Percentiles rank a stretch among this genome's conserved stretches.
Evolutionary conservation across 2,797 vertebrate genomes (phyloP).

Genomic region (Caiman crocodilus): DNA sequence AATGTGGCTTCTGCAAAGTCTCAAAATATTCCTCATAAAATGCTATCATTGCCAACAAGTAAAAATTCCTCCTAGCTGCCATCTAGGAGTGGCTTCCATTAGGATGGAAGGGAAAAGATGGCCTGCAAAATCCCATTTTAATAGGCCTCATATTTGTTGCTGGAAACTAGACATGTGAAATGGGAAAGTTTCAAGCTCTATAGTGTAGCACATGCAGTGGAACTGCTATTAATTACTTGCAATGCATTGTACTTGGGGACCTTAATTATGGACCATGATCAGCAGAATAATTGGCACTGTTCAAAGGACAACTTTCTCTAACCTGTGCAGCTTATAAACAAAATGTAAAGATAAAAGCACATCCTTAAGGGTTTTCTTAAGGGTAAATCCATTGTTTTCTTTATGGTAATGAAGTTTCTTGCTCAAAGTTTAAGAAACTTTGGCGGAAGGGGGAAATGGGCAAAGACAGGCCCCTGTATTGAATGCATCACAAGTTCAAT

Average conservation of each 20-base stretch:
- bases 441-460: too few species aligned
- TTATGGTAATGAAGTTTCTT: too few species aligned
- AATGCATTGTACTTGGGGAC: accelerated
- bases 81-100: accelerated
- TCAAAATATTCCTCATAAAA: background rate
- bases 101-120: background rate
- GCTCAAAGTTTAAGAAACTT: too few species aligned
- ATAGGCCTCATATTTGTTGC: accelerated
- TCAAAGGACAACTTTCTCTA: background rate
- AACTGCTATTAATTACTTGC: accelerated
- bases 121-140: accelerated
- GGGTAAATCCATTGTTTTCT: too few species aligned
- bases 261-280: background rate
- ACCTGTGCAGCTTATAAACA: background rate
- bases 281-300: accelerated
- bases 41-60: background rate
- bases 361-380: background rate
- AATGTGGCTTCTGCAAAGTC: background rate
- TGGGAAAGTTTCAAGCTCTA: accelerated
- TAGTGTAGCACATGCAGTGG: background rate
- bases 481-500: background rate
- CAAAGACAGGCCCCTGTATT: background rate
- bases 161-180: background rate
- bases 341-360: background rate
- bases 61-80: background rate